Conservation (phyloP, 2,888 invertebrate species). For the Idaea biselata region DNA sequence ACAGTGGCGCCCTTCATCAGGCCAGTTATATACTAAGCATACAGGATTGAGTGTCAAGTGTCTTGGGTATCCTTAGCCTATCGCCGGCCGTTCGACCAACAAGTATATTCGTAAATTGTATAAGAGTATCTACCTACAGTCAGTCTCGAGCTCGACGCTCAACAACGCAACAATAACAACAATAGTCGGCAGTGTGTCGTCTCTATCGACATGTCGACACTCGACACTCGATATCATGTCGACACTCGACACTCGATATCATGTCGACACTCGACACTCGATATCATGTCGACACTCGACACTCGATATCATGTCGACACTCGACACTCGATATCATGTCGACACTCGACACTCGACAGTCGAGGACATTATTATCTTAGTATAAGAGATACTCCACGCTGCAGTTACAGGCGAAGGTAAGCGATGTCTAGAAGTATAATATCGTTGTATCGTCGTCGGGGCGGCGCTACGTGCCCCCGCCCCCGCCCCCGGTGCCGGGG, state of each 20-base stretch:
- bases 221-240: not conserved
- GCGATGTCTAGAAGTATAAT: not conserved
- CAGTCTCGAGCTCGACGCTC: not conserved
- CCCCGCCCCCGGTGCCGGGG: constrained; percentile 24
- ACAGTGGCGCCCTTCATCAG: no score
- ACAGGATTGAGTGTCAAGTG: no score
- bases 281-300: no score
- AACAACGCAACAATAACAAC: not conserved
- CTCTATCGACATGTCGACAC: not conserved
- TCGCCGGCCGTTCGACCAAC: no score
- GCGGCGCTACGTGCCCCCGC: not conserved
- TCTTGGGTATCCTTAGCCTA: no score
- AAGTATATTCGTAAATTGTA: not conserved
- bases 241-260: not conserved
- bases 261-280: not conserved
- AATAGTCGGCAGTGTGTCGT: not conserved
- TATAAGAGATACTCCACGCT: not conserved
- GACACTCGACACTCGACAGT: no score
- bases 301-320: no score
- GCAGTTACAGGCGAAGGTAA: not conserved
- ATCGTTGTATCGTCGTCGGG: not conserved
- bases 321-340: no score
- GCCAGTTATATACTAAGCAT: no score
- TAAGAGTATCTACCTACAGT: not conserved
- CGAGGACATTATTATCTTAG: not conserved